Conservation (phyloP, 2,113 vertebrate species). For the Taxidea taxus region DNA sequence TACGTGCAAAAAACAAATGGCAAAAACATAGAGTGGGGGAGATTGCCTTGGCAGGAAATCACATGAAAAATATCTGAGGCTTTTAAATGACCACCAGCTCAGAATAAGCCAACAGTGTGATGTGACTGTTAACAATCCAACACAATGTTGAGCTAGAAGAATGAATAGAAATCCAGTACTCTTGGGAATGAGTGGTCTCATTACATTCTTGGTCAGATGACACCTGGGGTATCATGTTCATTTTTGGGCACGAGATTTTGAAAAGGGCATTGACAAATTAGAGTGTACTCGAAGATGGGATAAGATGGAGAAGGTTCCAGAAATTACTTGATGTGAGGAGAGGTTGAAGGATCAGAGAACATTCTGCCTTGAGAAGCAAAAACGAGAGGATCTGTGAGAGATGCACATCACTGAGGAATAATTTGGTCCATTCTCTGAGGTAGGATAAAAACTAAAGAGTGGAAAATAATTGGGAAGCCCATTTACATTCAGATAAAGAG, state of each 20-base stretch:
- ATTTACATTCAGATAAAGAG: neutral
- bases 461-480: neutral
- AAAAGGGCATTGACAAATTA: neutral
- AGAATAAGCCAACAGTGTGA: constrained; percentile 7
- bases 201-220: neutral
- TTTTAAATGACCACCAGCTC: constrained; percentile 38
- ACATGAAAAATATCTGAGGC: constrained; percentile 29
- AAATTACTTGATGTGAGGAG: neutral
- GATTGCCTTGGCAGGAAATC: constrained; percentile 34
- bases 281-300: neutral
- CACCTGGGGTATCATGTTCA: neutral
- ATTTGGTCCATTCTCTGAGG: neutral
- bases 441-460: neutral
- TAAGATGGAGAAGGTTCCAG: constrained; percentile 14
- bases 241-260: neutral
- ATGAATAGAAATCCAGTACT: neutral
- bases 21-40: constrained; percentile 16
- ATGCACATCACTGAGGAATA: neutral
- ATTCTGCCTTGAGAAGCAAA: neutral
- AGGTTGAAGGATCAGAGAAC: neutral
- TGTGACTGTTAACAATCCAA: neutral
- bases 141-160: neutral
- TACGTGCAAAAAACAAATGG: constrained; percentile 24
- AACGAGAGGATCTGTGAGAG: neutral
- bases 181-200: neutral